Percentiles rank a stretch among this genome's conserved stretches.
Conservation (phyloP, 2,888 invertebrate genomes). For the Ormyrus labotus region DNA sequence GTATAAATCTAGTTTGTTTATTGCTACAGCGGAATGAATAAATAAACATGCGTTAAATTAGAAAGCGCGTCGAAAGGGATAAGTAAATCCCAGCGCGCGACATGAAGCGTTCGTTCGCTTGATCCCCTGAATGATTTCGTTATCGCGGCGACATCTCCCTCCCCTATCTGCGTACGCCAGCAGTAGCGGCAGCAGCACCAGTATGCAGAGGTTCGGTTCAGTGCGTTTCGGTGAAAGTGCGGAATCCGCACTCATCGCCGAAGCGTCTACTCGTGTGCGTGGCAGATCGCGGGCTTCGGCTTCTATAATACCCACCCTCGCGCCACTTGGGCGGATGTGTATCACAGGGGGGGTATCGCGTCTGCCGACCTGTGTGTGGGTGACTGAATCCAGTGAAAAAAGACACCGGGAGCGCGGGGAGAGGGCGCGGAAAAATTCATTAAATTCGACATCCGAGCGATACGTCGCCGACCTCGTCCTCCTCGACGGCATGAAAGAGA, state of each 20-base stretch:
- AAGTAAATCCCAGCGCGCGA: too few relatives aligned
- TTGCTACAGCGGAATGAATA: too few relatives aligned
- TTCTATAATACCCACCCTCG: constrained; percentile 39
- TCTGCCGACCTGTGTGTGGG: background rate
- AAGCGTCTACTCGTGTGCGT: background rate
- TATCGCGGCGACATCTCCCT: background rate
- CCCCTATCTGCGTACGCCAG: background rate
- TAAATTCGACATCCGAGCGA: constrained; percentile 55
- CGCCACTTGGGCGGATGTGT: constrained; percentile 35
- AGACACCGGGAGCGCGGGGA: constrained; percentile 37
- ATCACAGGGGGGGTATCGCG: constrained; percentile 8
- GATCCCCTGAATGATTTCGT: background rate
- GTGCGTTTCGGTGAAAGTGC: constrained; percentile 41
- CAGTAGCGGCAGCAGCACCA: background rate
- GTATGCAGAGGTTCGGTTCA: background rate
- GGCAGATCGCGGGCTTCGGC: constrained; percentile 46
- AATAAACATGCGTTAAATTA: background rate
- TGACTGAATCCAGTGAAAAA: constrained; percentile 49
- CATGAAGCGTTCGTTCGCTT: too few relatives aligned
- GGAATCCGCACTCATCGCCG: constrained; percentile 37
- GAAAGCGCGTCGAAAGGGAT: background rate
- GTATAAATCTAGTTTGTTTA: too few relatives aligned
- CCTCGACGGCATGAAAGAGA: constrained; percentile 15
- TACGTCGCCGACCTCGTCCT: background rate
- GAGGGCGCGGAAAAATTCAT: constrained; percentile 52